These are phyloP conservation scores for Acrocephalus scirpaceus DNA, from an alignment of 2,797 vertebrate genomes.

Conservation along the genomic window DNA sequence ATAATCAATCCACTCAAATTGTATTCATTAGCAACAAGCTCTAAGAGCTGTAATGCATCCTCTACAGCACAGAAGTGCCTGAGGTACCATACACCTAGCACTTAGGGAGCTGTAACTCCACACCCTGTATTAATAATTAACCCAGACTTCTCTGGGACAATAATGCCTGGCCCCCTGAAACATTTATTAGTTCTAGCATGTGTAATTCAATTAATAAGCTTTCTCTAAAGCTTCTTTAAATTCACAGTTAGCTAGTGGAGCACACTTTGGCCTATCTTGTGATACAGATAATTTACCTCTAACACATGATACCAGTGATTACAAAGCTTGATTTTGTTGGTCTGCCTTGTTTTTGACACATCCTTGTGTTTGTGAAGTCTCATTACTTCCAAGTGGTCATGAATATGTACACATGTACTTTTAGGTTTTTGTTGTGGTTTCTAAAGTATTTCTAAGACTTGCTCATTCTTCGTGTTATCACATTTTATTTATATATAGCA, in stretches of 20 bases:
- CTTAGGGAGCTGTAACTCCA: slow-evolving; percentile 73
- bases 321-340: slow-evolving; percentile 47
- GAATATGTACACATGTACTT: not conserved
- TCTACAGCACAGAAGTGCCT: slow-evolving; percentile 21
- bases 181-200: slow-evolving; percentile 69
- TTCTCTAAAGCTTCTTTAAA: slow-evolving; percentile 65
- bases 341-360: slow-evolving; percentile 56
- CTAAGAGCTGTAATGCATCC: slow-evolving; percentile 59
- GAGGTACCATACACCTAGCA: slow-evolving; percentile 31
- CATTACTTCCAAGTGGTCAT: not conserved
- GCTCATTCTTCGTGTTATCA: not conserved
- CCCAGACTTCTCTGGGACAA: slow-evolving; percentile 56
- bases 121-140: slow-evolving; percentile 76
- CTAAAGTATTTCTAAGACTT: not conserved
- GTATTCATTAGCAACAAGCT: slow-evolving; percentile 9
- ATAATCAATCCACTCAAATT: slow-evolving; percentile 16
- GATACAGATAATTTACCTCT: slow-evolving; percentile 72
- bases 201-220: slow-evolving; percentile 76
- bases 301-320: slow-evolving; percentile 58
- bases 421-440: not conserved
- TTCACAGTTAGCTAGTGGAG: slow-evolving; percentile 67
- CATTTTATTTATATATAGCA: not conserved
- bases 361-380: slow-evolving; percentile 19
- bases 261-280: slow-evolving; percentile 63
- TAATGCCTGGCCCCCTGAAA: slow-evolving; percentile 67